phyloP scores from a whole-genome alignment of 2,113 vertebrate species.

The Tyrannus savana region DNA sequence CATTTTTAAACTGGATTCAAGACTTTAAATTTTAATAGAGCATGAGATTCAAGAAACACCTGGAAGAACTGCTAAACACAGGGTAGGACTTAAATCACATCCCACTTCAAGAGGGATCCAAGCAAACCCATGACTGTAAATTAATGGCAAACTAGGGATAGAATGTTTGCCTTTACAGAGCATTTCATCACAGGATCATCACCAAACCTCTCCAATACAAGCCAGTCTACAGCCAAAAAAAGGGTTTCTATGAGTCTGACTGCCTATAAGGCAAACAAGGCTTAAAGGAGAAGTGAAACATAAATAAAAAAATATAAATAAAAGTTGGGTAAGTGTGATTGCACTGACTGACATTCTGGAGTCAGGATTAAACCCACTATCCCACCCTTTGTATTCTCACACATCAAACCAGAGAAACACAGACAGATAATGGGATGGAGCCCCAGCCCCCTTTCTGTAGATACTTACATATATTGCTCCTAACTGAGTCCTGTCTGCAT shows the following conservation, averaged over 20 bases:
- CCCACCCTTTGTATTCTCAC: neutral
- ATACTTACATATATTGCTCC: slow-evolving; percentile 98
- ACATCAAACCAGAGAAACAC: neutral
- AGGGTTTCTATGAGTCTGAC: neutral
- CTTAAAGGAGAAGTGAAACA: neutral
- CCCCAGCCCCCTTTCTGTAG: neutral
- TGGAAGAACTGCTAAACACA: neutral
- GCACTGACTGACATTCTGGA: neutral
- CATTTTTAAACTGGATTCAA: neutral
- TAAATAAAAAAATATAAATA: neutral
- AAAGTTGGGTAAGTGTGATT: neutral
- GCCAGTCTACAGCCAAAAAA: neutral
- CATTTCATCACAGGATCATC: neutral
- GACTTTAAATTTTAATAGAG: neutral
- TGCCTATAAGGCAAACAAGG: neutral
- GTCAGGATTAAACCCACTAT: neutral
- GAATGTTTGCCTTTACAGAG: neutral
- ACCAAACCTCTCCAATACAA: neutral
- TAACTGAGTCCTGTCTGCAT: slow-evolving; percentile 91
- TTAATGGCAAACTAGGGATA: neutral
- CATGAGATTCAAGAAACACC: neutral
- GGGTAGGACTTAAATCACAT: neutral
- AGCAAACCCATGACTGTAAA: neutral
- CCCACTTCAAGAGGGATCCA: neutral
- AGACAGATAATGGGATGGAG: fast-evolving